These are phyloP conservation scores for Meteorus cinctellus DNA, from an alignment of 2,888 invertebrate genomes.

Conservation along the genomic window DNA sequence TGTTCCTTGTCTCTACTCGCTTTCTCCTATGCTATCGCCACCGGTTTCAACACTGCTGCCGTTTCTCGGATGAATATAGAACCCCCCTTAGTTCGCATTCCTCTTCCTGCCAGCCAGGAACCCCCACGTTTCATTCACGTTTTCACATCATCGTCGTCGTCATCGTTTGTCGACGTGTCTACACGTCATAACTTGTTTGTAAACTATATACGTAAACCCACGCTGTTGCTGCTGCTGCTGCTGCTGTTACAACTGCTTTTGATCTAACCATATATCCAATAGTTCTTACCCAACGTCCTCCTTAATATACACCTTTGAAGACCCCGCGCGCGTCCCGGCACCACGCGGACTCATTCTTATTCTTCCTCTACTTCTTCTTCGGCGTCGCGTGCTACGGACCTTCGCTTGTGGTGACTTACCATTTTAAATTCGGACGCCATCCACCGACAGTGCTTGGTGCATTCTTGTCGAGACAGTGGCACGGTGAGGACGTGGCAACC, in stretches of 20 bases:
- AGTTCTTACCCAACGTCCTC: constrained; percentile 24
- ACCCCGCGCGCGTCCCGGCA: constrained; percentile 11
- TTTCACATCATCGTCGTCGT: constrained; percentile 28
- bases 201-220: background rate
- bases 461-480: constrained; percentile 59
- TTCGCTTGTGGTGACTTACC: constrained; percentile 58
- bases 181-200: background rate
- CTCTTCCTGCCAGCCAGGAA: constrained; percentile 72
- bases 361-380: constrained; percentile 48
- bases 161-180: constrained; percentile 17
- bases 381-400: constrained; percentile 51
- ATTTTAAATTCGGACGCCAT: constrained; percentile 59
- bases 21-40: constrained; percentile 39
- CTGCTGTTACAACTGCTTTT: background rate
- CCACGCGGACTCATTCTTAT: constrained; percentile 37
- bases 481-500: constrained; percentile 55
- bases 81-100: constrained; percentile 71
- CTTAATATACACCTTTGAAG: constrained; percentile 14
- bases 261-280: constrained; percentile 18
- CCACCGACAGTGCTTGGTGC: constrained; percentile 49
- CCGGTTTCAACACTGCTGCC: constrained; percentile 57
- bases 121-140: constrained; percentile 45
- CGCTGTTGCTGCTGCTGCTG: background rate
- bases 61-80: constrained; percentile 70
- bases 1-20: constrained; percentile 70